These are phyloP conservation scores for Magallana ariakensis DNA, from an alignment of 1,140 invertebrate species.

Conservation along the genomic window DNA sequence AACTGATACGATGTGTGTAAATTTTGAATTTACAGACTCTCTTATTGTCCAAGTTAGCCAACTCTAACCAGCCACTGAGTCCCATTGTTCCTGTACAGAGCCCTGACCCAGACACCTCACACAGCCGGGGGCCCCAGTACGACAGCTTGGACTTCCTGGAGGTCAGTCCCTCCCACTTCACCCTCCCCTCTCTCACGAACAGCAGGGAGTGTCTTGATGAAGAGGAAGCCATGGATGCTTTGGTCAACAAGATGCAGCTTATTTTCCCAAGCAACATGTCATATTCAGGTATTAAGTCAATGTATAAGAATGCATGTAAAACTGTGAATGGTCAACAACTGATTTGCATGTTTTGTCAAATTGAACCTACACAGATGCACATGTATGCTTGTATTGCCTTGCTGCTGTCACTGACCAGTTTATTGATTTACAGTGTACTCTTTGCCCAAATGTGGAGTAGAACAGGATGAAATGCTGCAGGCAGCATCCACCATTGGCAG, in stretches of 20 bases:
- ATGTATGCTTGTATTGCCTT: no score
- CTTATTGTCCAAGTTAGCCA: conserved; percentile 6
- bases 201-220: conserved; percentile 57
- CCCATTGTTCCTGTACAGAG: conserved; percentile 31
- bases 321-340: no score
- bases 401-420: no score
- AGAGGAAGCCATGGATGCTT: conserved; percentile 64
- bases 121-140: conserved; percentile 12
- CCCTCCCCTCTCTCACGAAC: conserved; percentile 54
- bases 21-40: neutral
- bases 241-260: conserved; percentile 65
- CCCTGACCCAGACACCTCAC: conserved; percentile 25
- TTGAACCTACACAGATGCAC: no score
- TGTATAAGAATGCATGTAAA: no score
- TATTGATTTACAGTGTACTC: conserved; percentile 29
- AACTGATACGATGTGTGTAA: neutral
- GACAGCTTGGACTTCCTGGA: conserved; percentile 51
- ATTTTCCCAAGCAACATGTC: conserved; percentile 67
- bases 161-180: conserved; percentile 56
- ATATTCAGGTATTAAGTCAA: conserved; percentile 59
- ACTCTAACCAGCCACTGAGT: conserved; percentile 6
- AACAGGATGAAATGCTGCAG: conserved; percentile 59
- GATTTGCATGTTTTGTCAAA: no score
- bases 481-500: conserved; percentile 54
- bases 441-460: conserved; percentile 44